phyloP scores from a whole-genome alignment of 1,140 invertebrate genomes.

The Lepeophtheirus salmonis region DNA sequence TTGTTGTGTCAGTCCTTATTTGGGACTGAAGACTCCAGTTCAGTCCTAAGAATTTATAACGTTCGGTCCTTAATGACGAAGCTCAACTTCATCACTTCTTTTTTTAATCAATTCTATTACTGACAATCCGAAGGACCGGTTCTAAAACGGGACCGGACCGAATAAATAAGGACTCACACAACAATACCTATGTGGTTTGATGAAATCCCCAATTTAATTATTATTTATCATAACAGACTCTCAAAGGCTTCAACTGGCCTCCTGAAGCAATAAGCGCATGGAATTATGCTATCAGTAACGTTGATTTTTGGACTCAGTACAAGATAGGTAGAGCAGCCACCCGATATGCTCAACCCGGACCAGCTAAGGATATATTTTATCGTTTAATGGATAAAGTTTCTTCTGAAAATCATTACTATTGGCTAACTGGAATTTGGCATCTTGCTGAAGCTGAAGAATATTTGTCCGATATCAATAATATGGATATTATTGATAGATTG shows the following conservation, averaged over 20 bases:
- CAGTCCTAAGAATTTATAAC: too few species aligned
- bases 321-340: constrained; percentile 64
- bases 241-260: constrained; percentile 42
- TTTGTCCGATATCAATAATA: constrained; percentile 6
- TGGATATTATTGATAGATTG: constrained; percentile 15
- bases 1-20: too few species aligned
- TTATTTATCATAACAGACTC: too few species aligned
- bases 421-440: constrained; percentile 49
- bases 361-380: constrained; percentile 45
- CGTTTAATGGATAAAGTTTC: constrained; percentile 50
- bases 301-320: constrained; percentile 64
- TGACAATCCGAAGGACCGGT: too few species aligned
- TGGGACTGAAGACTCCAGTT: too few species aligned
- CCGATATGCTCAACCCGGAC: constrained; percentile 56
- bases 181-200: too few species aligned
- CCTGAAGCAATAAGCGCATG: constrained; percentile 27
- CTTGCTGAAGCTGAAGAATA: constrained; percentile 23
- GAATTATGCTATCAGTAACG: constrained; percentile 35
- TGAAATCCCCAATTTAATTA: too few species aligned
- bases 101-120: too few species aligned
- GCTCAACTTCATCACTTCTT: too few species aligned
- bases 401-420: constrained; percentile 74
- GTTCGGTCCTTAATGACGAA: too few species aligned
- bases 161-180: too few species aligned
- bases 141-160: too few species aligned